Conservation (phyloP, 1,140 invertebrate species). For the Pinna nobilis region DNA sequence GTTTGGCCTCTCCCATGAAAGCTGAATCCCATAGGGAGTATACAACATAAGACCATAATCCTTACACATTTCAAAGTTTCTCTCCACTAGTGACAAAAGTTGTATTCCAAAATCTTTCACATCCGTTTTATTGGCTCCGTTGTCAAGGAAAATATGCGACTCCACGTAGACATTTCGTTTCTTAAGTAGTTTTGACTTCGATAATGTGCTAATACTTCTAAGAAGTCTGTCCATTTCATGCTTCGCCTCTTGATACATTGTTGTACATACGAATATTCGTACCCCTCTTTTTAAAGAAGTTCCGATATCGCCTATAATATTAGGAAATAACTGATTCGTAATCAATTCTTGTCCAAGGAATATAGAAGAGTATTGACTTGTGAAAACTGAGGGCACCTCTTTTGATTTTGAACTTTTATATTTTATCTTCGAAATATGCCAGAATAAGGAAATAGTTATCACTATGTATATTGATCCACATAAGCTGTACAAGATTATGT, state of each 20-base stretch:
- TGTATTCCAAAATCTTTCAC: conserved; percentile 61
- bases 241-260: conserved; percentile 61
- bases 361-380: too few species aligned
- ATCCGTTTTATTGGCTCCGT: conserved; percentile 42
- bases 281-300: conserved; percentile 33
- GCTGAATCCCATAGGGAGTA: conserved; percentile 62
- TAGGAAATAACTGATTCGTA: too few species aligned
- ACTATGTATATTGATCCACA: too few species aligned
- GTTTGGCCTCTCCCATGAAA: conserved; percentile 44
- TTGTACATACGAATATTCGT: conserved; percentile 60
- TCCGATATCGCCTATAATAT: too few species aligned
- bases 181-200: conserved; percentile 36
- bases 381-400: too few species aligned
- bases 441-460: too few species aligned
- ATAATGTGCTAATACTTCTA: conserved; percentile 48
- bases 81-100: conserved; percentile 47
- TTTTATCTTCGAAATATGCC: too few species aligned
- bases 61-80: conserved; percentile 41
- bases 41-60: conserved; percentile 31
- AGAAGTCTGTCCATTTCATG: conserved; percentile 61
- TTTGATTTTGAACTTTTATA: too few species aligned
- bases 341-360: too few species aligned
- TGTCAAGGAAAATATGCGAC: conserved; percentile 66
- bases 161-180: conserved; percentile 46
- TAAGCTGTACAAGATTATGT: too few species aligned